Evolutionary conservation across 2,113 vertebrate species (phyloP).

Genomic region (Gambusia holbrooki): DNA sequence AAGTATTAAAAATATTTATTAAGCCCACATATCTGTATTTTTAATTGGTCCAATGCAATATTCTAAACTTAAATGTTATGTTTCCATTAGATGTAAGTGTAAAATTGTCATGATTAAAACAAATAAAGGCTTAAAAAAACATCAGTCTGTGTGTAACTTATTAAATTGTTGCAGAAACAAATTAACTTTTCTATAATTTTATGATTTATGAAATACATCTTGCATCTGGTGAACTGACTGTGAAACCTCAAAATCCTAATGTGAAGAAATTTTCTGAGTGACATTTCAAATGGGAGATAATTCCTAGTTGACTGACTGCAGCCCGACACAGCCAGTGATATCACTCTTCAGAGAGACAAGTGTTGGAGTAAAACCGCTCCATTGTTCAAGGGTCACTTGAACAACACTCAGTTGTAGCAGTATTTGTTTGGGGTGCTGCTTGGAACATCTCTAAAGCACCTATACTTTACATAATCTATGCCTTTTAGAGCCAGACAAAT

Average conservation of each 20-base stretch:
- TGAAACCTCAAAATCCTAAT: conserved; percentile 10
- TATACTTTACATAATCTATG: neutral
- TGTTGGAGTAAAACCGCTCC: conserved; percentile 1
- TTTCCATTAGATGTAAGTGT: neutral
- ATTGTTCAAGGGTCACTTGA: neutral
- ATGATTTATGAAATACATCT: too few species aligned
- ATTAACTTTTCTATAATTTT: too few species aligned
- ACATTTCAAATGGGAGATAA: conserved; percentile 29
- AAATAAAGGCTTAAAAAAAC: neutral
- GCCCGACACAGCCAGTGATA: conserved; percentile 1
- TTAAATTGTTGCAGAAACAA: too few species aligned
- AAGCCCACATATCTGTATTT: too few species aligned
- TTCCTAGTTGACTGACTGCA: conserved; percentile 12
- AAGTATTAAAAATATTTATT: too few species aligned
- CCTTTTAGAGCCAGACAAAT: neutral
- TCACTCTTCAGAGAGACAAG: conserved; percentile 13
- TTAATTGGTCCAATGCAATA: too few species aligned
- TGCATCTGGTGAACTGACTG: conserved; percentile 5
- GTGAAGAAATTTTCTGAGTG: conserved; percentile 17
- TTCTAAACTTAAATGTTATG: too few species aligned
- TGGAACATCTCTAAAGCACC: neutral
- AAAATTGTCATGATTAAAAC: neutral
- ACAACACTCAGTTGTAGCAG: conserved; percentile 4
- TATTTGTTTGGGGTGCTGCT: neutral
- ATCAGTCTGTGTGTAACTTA: neutral